Conservation (phyloP, 92 coral and sea anemone genomes). For the Galaxea fascicularis region DNA sequence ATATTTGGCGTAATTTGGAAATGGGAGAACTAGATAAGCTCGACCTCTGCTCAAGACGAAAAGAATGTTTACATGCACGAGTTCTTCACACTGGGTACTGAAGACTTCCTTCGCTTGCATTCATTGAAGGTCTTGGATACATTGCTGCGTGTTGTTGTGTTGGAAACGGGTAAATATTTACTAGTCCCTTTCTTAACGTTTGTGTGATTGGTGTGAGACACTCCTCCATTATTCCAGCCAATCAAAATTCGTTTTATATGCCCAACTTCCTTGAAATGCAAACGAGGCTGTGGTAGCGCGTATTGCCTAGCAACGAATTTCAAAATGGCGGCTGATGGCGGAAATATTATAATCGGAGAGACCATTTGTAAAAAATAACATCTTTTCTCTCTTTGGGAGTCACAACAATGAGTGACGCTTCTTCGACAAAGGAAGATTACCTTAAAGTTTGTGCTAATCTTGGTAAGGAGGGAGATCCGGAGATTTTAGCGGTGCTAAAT, state of each 20-base stretch:
- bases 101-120: not conserved
- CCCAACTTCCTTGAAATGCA: not conserved
- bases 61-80: not conserved
- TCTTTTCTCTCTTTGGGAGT: not conserved
- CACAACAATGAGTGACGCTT: slow-evolving; percentile 83
- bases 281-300: slow-evolving; percentile 25
- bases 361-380: not conserved
- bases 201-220: slow-evolving; percentile 6
- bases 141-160: slow-evolving; percentile 22
- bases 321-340: slow-evolving; percentile 50
- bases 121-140: not conserved
- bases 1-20: slow-evolving; percentile 29
- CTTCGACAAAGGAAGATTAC: slow-evolving; percentile 86
- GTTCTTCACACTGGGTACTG: not conserved
- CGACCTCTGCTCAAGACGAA: not conserved
- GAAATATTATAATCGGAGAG: not conserved
- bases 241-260: slow-evolving; percentile 18
- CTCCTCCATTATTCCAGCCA: not conserved
- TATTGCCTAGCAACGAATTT: slow-evolving; percentile 53
- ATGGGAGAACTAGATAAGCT: not conserved
- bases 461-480: slow-evolving; percentile 74
- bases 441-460: slow-evolving; percentile 80
- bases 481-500: slow-evolving; percentile 85
- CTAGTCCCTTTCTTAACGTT: not conserved
- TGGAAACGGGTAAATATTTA: slow-evolving; percentile 87